phyloP scores from a whole-genome alignment of 2,113 vertebrate genomes.

The rabbit (Oryctolagus cuniculus) region mOryCun1.1 NC_091449.1:32895001-32895500 shows the following conservation, averaged over 20 bases:
- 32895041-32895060: background rate
- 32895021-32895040: background rate
- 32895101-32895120: background rate
- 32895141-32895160: background rate
- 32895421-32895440: slow-evolving; percentile 50
- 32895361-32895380: background rate
- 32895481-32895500: slow-evolving; percentile 66
- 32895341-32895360: background rate
- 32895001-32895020: background rate
- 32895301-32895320: background rate
- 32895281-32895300: background rate
- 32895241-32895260: background rate
- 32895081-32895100: background rate
- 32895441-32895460: background rate
- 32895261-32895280: background rate
- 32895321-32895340: background rate
- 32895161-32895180: no score
- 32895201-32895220: background rate
- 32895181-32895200: background rate
- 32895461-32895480: slow-evolving; percentile 25
- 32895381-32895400: background rate
- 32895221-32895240: background rate
- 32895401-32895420: slow-evolving; percentile 30
- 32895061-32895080: background rate
- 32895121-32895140: background rate